A percentile compares a stretch with the other conserved stretches of the same genome.
Evolutionary conservation across 2,113 vertebrate species (phyloP).

Genomic region (Dromaius novaehollandiae): DNA sequence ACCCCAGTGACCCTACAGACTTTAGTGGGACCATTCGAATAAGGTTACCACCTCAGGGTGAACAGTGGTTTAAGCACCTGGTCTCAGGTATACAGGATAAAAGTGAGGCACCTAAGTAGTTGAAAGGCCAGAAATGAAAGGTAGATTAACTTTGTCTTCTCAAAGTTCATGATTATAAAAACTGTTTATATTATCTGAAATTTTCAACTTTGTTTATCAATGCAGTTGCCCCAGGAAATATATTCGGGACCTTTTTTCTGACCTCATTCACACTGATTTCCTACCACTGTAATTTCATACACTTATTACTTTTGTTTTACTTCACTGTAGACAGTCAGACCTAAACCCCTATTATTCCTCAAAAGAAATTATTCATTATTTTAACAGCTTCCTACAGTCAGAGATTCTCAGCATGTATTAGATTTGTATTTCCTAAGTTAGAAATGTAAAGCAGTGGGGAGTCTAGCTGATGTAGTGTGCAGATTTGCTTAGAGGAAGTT

Average conservation of each 20-base stretch:
- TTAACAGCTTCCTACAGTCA: constrained; percentile 45
- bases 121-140: not conserved
- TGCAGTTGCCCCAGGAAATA: not conserved
- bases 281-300: not conserved
- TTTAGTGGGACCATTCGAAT: not conserved
- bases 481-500: constrained; percentile 31
- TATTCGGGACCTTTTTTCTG: not conserved
- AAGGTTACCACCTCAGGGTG: not conserved
- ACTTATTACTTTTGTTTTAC: constrained; percentile 2
- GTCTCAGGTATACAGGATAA: not conserved
- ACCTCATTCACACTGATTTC: not conserved
- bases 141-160: not conserved
- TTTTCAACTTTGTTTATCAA: not conserved
- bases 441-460: constrained; percentile 25
- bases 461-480: constrained; percentile 22
- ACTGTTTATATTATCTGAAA: not conserved
- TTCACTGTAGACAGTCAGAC: not conserved
- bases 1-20: not conserved
- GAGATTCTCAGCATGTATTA: constrained; percentile 40
- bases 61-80: not conserved
- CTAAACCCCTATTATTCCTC: constrained; percentile 22
- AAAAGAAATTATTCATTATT: constrained; percentile 45
- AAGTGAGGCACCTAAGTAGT: not conserved
- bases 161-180: not conserved
- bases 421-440: constrained; percentile 43